Evolutionary conservation across 1,140 invertebrate genomes (phyloP).

Genomic region (Panulirus ornatus): DNA sequence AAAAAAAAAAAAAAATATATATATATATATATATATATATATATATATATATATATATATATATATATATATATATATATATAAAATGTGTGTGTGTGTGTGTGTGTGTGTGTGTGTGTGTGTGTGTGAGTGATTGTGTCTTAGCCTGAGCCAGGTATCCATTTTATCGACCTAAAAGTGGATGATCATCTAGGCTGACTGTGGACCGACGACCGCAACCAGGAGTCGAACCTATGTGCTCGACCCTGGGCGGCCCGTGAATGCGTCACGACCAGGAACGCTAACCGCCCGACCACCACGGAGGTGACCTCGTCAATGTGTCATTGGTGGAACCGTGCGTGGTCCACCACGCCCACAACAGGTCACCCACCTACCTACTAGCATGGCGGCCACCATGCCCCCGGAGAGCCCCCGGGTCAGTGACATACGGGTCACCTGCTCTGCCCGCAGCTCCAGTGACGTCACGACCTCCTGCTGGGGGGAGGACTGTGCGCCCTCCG

Average conservation of each 20-base stretch:
- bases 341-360: too few species aligned
- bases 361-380: constrained; percentile 10
- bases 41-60: too few species aligned
- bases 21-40: background rate
- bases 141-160: too few species aligned
- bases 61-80: constrained; percentile 21
- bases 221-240: background rate
- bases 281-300: too few species aligned
- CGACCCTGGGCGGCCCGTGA: too few species aligned
- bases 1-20: background rate
- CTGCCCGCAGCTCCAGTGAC: constrained; percentile 12
- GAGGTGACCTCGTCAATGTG: too few species aligned
- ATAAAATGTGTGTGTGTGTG: too few species aligned
- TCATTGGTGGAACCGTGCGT: background rate
- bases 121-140: background rate
- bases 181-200: background rate
- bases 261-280: too few species aligned
- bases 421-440: constrained; percentile 32
- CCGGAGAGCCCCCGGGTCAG: constrained; percentile 2
- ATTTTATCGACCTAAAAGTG: too few species aligned
- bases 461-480: constrained; percentile 12
- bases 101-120: background rate
- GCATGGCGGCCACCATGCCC: constrained; percentile 13
- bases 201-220: too few species aligned
- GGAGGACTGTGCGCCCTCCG: background rate